Conservation (phyloP, 1,140 invertebrate genomes). For the Contarinia nasturtii region DNA sequence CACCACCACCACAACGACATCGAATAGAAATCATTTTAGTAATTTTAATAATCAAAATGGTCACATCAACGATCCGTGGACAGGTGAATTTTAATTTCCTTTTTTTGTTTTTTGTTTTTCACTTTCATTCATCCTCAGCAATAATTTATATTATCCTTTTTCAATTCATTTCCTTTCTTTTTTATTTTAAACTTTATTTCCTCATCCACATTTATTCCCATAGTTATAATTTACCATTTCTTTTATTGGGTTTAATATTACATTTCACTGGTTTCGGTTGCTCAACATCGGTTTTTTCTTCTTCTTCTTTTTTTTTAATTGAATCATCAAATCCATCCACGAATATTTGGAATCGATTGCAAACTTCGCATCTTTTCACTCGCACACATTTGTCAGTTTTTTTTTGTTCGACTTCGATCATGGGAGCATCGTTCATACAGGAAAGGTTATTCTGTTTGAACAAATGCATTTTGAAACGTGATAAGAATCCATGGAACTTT, state of each 20-base stretch:
- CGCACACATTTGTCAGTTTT: not conserved
- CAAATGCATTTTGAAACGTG: too few relatives aligned
- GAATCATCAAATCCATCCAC: too few relatives aligned
- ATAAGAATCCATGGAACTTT: too few relatives aligned
- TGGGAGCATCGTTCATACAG: too few relatives aligned
- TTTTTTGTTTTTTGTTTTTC: slow-evolving; percentile 7
- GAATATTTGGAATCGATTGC: not conserved
- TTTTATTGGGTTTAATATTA: too few relatives aligned
- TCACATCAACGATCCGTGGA: slow-evolving; percentile 23
- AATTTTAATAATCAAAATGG: slow-evolving; percentile 3
- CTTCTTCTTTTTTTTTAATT: too few relatives aligned
- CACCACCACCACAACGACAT: not conserved
- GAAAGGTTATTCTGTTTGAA: too few relatives aligned
- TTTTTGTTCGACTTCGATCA: not conserved
- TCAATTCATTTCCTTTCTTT: not conserved
- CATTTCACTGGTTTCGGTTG: slow-evolving; percentile 2
- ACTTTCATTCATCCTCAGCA: not conserved
- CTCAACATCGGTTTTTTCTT: not conserved
- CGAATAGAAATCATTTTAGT: slow-evolving; percentile 1
- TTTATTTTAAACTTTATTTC: not conserved
- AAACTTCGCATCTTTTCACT: too few relatives aligned
- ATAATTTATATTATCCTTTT: not conserved
- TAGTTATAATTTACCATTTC: too few relatives aligned
- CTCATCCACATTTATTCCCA: not conserved
- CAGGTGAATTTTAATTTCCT: slow-evolving; percentile 26